phyloP scores from a whole-genome alignment of 2,888 invertebrate species.

The Ennomos quercinarius region DNA sequence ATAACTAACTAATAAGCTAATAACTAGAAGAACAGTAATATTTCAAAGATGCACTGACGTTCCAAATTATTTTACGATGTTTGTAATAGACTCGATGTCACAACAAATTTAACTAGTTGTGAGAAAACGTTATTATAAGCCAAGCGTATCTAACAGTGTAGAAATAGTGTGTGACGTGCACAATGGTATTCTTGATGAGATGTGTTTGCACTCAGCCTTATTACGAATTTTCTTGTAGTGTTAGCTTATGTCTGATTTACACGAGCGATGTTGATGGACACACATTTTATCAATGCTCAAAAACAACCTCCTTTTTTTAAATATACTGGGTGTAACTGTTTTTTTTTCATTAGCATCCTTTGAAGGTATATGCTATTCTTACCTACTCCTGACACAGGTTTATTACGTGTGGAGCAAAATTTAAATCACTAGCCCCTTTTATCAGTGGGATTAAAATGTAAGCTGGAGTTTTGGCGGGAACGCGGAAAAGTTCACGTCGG shows the following conservation, averaged over 20 bases:
- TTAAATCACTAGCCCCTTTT: no score
- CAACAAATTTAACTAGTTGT: slow-evolving; percentile 23
- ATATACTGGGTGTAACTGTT: no score
- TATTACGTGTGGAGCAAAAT: no score
- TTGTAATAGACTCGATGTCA: slow-evolving; percentile 15
- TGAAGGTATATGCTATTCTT: no score
- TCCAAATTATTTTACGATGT: slow-evolving; percentile 24
- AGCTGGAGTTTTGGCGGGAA: no score
- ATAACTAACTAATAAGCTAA: no score
- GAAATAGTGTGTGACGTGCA: slow-evolving; percentile 8
- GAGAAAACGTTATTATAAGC: slow-evolving; percentile 23
- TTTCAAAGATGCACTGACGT: slow-evolving; percentile 7
- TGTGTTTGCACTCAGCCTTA: slow-evolving; percentile 28
- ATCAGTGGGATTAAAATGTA: no score
- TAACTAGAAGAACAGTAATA: no score
- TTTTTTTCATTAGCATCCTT: no score
- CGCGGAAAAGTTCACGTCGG: no score
- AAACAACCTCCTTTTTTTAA: no score
- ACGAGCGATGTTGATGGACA: neutral
- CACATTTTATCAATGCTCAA: neutral
- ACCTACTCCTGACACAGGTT: no score
- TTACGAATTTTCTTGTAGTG: slow-evolving; percentile 14
- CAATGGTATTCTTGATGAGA: slow-evolving; percentile 4
- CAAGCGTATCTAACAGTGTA: neutral
- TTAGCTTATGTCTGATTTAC: neutral